Evolutionary conservation across 1,140 invertebrate genomes (phyloP), one percentile per base, ranked within the genome.

Genomic region (Goniozus legneri): DNA sequence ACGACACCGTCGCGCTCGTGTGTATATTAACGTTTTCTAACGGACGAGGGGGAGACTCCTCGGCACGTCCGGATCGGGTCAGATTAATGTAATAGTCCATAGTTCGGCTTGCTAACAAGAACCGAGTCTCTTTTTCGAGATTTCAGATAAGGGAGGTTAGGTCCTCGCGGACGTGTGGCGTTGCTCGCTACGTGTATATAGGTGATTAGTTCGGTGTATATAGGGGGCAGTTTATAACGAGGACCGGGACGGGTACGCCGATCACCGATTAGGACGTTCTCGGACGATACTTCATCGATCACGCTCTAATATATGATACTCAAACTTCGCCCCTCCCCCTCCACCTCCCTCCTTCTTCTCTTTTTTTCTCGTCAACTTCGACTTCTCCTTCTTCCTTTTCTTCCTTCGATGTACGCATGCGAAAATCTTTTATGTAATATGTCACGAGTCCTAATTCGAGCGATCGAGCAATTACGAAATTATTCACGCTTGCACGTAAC

Each of bases 51-150:
- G n/a, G n/a, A n/a, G n/a, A n/a, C n/a, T n/a, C n/a, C 50, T 47
- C 35, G 44, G 50, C 50, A 56, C 60, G 31, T 42, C 47, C 45
- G 57, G 50, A 64, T 56, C 58, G 47, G 53, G 55, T 59, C 48
- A 62, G 62, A 65, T 64, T 54, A 64, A 62, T 65, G 63, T 65
- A 64, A 65, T 65, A 64, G 56, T 64, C 57, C 60, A 58, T 60
- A 62, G 60, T 64, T 64, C 59, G 56, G 62, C 63, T 65, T 65
- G 63, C 62, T 65, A 65, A 65, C 63, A 65, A 64, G 62, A 52
- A 56, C 32, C 50, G 46, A 40, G 47, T 47, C 45, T 51, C 42
- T 43, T 55, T 49, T 51, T 42, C 37, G 46, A 64, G 63, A 65
- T 65, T 49, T 19, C 24, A 65, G 63, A 65, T 65, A 65, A n/a